Evolutionary conservation across 2,888 invertebrate species (phyloP).

Genomic region (Drosophila neonasuta): DNA sequence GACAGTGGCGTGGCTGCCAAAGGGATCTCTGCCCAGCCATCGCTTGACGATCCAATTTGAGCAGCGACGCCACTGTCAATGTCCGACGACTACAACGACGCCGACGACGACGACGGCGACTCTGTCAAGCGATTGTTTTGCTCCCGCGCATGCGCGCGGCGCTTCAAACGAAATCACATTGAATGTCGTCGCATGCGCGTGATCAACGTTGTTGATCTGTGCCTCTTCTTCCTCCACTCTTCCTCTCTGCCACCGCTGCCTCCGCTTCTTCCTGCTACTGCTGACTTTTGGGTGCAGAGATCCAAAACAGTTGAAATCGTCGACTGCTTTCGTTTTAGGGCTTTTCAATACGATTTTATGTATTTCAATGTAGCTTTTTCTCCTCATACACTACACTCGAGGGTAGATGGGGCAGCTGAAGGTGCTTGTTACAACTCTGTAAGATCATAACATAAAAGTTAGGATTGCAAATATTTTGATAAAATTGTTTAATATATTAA

Average conservation of each 20-base stretch:
- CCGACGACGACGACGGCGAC: conserved; percentile 33
- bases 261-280: background rate
- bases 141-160: conserved; percentile 78
- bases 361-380: conserved; percentile 55
- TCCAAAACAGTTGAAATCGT: conserved; percentile 35
- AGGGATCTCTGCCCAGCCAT: conserved; percentile 47
- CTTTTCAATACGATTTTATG: conserved; percentile 71
- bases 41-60: conserved; percentile 61
- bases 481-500: no score
- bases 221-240: conserved; percentile 14
- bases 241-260: background rate
- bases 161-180: conserved; percentile 79
- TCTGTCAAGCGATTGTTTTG: conserved; percentile 73
- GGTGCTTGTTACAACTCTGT: background rate
- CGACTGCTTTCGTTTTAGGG: conserved; percentile 72
- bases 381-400: conserved; percentile 45
- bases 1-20: conserved; percentile 55
- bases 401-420: background rate
- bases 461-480: no score
- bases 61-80: conserved; percentile 61
- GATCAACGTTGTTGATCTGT: conserved; percentile 78
- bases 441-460: no score
- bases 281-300: conserved; percentile 60
- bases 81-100: conserved; percentile 20
- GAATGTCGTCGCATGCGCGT: conserved; percentile 78